Base-by-base conservation (phyloP, 2,888 invertebrate genomes). In the Cremastinae sp. region DNA sequence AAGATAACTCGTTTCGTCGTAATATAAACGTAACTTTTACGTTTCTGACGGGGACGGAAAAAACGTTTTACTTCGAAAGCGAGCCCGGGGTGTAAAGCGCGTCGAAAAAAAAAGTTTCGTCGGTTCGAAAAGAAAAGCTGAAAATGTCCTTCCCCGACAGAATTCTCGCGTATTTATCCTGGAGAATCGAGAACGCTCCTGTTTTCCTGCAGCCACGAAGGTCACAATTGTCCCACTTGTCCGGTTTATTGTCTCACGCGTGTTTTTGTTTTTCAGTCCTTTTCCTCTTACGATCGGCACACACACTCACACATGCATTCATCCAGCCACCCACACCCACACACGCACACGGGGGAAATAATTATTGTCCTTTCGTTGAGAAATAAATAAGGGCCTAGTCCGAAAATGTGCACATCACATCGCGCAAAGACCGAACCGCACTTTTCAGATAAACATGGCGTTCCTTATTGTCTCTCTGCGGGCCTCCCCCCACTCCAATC, bases 341-440 rank as follows among this genome's bases (percentile, higher is more conserved):
- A 56, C 62, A 49, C 54, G 51, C 45, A 45, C 45, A 5, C 34
- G 10, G 53, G 22, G 53, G 12, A 28, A 28, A 28, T 28, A 12
- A n/a, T 28, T 34, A 49, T 62, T 38, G 12, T 16, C 36, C 18
- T 41, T 53, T 66, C 18, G 53, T 51, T 75, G 75, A 79, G 77
- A 79, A 79, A 79, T 79, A 79, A 79, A 28, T 78, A 79, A 79
- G 73, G 66, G 61, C 20, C 69, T 70, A 75, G 64, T 73, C 68
- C 75, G 62, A 66, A 78, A 66, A 36, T 54, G 41, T 45, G 70
- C 34, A 71, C 75, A 75, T 79, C 79, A 73, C 70, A 73, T 72
- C 73, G 49, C 70, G 22, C 38, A 16, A 70, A 53, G 28, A 54
- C 14, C 14, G 70, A 66, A 71, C 75, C 65, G 65, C 70, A 75